phyloP scores from a whole-genome alignment of 1,140 invertebrate genomes.

The Lepidurus packardi region DNA sequence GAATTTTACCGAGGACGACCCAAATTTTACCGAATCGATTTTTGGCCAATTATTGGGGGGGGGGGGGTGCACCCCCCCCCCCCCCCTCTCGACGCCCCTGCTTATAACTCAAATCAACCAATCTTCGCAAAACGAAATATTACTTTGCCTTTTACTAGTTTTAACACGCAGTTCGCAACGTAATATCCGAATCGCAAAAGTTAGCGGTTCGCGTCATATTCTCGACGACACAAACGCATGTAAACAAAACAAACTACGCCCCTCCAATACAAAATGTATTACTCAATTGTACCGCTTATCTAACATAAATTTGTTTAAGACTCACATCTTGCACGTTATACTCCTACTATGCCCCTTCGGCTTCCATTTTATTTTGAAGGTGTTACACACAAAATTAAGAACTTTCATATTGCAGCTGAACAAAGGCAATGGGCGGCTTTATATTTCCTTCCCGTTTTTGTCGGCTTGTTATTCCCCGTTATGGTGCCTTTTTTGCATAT shows the following conservation, averaged over 20 bases:
- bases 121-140: too few species aligned
- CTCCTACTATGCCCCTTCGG: not conserved
- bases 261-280: not conserved
- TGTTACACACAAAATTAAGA: not conserved
- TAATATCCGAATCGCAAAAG: too few species aligned
- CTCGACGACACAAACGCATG: too few species aligned
- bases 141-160: too few species aligned
- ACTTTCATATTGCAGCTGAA: not conserved
- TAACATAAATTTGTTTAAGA: not conserved
- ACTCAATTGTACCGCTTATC: not conserved
- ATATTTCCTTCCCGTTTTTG: conserved; percentile 31
- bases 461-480: conserved; percentile 45
- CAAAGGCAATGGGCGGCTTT: conserved; percentile 26
- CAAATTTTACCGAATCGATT: too few species aligned
- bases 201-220: too few species aligned
- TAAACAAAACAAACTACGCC: not conserved
- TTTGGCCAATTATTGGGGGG: too few species aligned
- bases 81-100: too few species aligned
- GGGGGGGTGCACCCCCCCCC: too few species aligned
- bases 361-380: not conserved
- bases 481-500: conserved; percentile 58
- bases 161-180: too few species aligned
- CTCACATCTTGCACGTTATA: not conserved
- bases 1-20: too few species aligned
- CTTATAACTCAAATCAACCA: too few species aligned